A percentile compares a stretch with the other conserved stretches of the same genome.
Conservation (phyloP, 2,113 vertebrate species). For the Patagioenas fasciata region DNA sequence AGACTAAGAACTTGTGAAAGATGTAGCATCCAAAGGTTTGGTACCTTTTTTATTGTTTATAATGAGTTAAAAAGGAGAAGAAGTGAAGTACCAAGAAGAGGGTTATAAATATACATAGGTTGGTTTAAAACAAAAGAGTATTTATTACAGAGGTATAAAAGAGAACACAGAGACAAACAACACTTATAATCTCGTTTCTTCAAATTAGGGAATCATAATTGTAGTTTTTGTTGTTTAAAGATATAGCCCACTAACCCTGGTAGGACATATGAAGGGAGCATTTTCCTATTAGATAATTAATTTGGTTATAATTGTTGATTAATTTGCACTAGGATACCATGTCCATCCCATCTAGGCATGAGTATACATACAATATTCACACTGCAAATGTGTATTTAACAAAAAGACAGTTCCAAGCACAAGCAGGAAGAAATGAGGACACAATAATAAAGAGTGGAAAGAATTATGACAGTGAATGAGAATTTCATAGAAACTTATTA, state of each 20-base stretch:
- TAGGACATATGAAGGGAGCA: not conserved
- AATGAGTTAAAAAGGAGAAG: not conserved
- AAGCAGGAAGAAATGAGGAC: not conserved
- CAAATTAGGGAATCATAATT: not conserved
- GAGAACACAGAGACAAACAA: not conserved
- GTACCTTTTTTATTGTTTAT: not conserved
- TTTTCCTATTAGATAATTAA: not conserved
- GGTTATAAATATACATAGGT: not conserved
- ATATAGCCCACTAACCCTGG: not conserved
- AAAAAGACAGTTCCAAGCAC: not conserved
- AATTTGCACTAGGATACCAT: not conserved
- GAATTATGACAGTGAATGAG: not conserved
- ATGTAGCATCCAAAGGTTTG: not conserved
- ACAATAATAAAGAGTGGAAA: not conserved
- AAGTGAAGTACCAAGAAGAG: not conserved
- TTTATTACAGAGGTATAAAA: slow-evolving; percentile 13
- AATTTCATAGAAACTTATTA: not conserved
- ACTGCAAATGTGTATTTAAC: not conserved
- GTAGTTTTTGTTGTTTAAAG: not conserved
- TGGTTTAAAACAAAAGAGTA: slow-evolving; percentile 8
- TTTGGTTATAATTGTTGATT: not conserved
- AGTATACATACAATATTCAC: not conserved
- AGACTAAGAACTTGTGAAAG: not conserved
- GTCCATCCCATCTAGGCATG: not conserved
- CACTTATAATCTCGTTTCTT: not conserved